Evolutionary conservation across 2,797 vertebrate genomes (phyloP).

Genomic region (Phataginus tricuspis): DNA sequence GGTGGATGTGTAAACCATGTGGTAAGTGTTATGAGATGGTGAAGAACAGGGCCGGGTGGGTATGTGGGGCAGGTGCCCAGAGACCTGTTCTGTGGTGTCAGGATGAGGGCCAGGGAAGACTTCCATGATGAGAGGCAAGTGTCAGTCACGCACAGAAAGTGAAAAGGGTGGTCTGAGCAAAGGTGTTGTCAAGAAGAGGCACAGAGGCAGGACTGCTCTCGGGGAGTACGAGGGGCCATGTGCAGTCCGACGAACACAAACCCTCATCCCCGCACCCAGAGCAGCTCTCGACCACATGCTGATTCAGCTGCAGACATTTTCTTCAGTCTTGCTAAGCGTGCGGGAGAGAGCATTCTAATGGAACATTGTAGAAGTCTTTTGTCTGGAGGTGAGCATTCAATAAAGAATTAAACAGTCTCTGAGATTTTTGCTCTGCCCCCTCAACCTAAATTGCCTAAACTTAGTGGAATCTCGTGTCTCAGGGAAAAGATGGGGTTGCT

Average conservation of each 20-base stretch:
- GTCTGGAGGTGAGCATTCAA: background rate
- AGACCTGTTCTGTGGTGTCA: background rate
- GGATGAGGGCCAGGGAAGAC: background rate
- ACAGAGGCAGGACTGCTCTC: background rate
- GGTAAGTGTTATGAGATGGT: no score
- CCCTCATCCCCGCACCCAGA: no score
- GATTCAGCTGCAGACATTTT: background rate
- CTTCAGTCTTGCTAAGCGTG: background rate
- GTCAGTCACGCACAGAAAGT: background rate
- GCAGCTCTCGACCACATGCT: background rate
- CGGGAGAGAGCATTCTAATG: background rate
- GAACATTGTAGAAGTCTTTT: background rate
- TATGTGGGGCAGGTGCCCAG: background rate
- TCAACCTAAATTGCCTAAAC: background rate
- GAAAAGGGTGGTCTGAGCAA: fast-evolving
- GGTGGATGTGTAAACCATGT: background rate
- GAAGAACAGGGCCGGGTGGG: no score
- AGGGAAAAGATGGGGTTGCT: background rate
- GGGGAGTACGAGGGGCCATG: background rate
- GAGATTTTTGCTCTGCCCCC: background rate
- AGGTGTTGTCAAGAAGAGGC: background rate
- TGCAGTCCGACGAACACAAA: fast-evolving
- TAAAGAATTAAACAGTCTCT: background rate
- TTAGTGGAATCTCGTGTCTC: background rate
- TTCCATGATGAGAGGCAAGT: background rate